These are phyloP conservation scores for Pitta sordida DNA, from an alignment of 2,113 vertebrate genomes.

Conservation along the genomic window DNA sequence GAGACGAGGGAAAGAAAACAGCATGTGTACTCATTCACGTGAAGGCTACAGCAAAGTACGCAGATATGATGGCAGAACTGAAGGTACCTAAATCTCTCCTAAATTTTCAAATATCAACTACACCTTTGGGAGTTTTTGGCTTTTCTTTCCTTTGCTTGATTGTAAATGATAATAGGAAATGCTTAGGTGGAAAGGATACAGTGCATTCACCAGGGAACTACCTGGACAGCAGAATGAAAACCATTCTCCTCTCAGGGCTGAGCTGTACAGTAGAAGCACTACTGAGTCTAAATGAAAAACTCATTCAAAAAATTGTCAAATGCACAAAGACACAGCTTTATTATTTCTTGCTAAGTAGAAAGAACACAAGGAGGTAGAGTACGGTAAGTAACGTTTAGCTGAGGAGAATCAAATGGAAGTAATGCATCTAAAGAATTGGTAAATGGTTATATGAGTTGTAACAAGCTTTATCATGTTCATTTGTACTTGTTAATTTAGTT, in stretches of 20 bases:
- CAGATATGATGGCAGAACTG: accelerated
- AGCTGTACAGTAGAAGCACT: background rate
- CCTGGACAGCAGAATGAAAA: background rate
- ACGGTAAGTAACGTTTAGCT: background rate
- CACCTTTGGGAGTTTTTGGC: accelerated
- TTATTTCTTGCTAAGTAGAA: background rate
- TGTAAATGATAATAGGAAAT: background rate
- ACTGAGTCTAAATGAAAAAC: background rate
- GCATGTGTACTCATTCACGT: background rate
- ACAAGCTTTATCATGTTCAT: background rate
- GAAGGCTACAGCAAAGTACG: background rate
- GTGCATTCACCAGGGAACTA: background rate
- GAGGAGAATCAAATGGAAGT: background rate
- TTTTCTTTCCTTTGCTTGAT: background rate
- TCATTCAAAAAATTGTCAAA: background rate
- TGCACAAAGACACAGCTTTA: background rate
- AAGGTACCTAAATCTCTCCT: background rate
- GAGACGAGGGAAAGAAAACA: background rate
- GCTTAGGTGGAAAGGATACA: background rate
- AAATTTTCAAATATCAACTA: background rate
- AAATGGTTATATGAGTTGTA: background rate
- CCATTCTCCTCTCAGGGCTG: background rate
- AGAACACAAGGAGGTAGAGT: background rate
- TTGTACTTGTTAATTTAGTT: background rate
- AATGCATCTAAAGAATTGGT: background rate